These are phyloP conservation scores for Bombus impatiens DNA, from an alignment of 1,140 invertebrate species.

Conservation along the genomic window DNA sequence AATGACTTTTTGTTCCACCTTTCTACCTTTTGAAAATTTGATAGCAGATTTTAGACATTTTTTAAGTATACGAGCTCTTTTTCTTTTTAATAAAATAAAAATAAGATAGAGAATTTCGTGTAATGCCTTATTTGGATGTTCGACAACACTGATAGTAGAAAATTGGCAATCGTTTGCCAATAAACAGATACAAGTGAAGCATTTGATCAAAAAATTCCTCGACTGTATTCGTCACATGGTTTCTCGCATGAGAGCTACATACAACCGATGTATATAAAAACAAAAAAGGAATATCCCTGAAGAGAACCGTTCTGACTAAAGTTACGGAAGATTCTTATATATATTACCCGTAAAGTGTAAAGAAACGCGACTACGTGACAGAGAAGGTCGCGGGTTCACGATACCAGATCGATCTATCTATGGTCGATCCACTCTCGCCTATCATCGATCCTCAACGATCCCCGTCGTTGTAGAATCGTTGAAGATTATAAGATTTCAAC, in stretches of 20 bases:
- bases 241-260: too few species aligned
- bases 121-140: too few species aligned
- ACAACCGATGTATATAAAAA: neutral
- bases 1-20: too few species aligned
- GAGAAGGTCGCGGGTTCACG: neutral
- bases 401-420: neutral
- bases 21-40: too few species aligned
- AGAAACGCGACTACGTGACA: neutral
- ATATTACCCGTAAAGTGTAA: neutral
- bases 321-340: neutral
- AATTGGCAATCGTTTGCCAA: too few species aligned
- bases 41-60: too few species aligned
- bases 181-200: too few species aligned
- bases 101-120: too few species aligned
- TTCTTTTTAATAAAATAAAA: too few species aligned
- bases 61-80: too few species aligned
- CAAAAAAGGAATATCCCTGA: neutral
- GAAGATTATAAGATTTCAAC: conserved; percentile 63
- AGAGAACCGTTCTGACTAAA: neutral
- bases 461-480: conserved; percentile 21
- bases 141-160: too few species aligned
- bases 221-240: neutral
- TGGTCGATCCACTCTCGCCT: conserved; percentile 40
- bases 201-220: neutral
- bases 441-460: conserved; percentile 45